Base-by-base conservation (phyloP, 2,888 invertebrate genomes). In the Meiosimyza decipiens region DNA sequence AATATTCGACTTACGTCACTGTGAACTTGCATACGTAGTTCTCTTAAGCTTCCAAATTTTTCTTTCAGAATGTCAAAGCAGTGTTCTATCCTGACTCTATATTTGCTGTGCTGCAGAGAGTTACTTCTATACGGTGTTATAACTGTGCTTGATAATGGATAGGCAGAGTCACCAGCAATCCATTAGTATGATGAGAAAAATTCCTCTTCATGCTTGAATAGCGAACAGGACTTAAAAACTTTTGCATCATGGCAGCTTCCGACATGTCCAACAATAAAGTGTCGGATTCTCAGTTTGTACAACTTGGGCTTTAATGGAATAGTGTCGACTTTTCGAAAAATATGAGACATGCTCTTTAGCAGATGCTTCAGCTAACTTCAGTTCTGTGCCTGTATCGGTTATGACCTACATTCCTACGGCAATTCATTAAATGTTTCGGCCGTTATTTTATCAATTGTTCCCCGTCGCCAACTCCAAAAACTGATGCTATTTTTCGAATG, bases 11-110 rank as follows among this genome's bases (percentile, higher is more conserved):
- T 67, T 47, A 6, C 47, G 6, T 63, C 47, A 11, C 12, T 63
- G 50, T 40, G 5, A 6, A 63, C 5, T 6, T 16, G 63, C 63
- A 63, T 63, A 51, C 66, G 52, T n/a, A 70, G 51, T 50, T 73
- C 40, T 55, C 71, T 71, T 47, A 73, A 66, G 18, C 75, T 75
- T 7, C 71, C n/a, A 74, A 73, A 75, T 75, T 71, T 73, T 62
- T 73, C 71, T 67, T 69, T 73, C 5, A 72, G 15, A 60, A 70
- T 12, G 9, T 69, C 70, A 73, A 75, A 70, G 50, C 71, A 71
- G 51, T 73, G 73, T 52, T 73, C 70, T 1, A 71, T 59, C 57
- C 69, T 71, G 4, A 67, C 75, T 28, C 71, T 63, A 22, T 75
- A 75, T 72, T 73, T 72, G 52, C 75, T 75, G 47, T 72, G 73